Evolutionary conservation across 1,140 invertebrate species (phyloP).

Genomic region (Rhopalosiphum padi): DNA sequence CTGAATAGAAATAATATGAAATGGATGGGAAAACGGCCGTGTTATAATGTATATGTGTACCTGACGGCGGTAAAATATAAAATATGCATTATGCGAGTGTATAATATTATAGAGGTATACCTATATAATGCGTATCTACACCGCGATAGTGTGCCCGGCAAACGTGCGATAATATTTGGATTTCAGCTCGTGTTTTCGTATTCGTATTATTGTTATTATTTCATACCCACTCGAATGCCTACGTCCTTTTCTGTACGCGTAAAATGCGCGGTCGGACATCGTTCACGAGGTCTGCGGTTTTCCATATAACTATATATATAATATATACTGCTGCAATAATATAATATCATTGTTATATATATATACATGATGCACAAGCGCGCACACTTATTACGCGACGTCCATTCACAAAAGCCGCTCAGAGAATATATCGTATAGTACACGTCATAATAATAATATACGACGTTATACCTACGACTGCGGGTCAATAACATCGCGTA

Average conservation of each 20-base stretch:
- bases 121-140: neutral
- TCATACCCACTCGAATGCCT: neutral
- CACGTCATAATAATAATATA: neutral
- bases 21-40: neutral
- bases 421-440: neutral
- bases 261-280: neutral
- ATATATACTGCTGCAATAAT: neutral
- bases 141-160: neutral
- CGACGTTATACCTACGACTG: neutral
- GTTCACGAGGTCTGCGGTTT: neutral
- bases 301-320: neutral
- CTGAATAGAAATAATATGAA: constrained; percentile 11
- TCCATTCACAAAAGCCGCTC: neutral
- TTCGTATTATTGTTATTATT: neutral
- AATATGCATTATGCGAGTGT: constrained; percentile 7
- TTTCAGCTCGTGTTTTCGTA: neutral
- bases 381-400: neutral
- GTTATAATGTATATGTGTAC: neutral
- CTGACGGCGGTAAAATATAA: neutral
- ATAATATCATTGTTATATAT: neutral
- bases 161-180: neutral
- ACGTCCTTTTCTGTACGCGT: neutral
- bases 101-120: too few relatives aligned
- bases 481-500: neutral
- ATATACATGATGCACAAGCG: too few relatives aligned